phyloP scores from a whole-genome alignment of 2,888 invertebrate genomes.

The Artemia sinica region DNA sequence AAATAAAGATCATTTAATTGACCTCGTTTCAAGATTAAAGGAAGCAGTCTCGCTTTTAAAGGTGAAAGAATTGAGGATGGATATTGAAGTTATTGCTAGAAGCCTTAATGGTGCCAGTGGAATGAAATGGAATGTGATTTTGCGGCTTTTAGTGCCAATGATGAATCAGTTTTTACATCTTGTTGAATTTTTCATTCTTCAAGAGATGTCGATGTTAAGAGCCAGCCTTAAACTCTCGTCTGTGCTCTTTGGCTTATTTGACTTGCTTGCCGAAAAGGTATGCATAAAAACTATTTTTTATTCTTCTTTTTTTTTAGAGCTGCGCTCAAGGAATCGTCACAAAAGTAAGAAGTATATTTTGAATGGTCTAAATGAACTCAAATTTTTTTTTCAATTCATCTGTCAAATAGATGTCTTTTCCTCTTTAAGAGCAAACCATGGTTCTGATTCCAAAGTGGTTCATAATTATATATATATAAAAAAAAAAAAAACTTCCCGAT shows the following conservation, averaged over 20 bases:
- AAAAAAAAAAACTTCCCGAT: no score
- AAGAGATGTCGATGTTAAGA: conserved; percentile 58
- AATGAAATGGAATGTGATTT: neutral
- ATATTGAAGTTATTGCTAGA: neutral
- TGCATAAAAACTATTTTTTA: conserved; percentile 22
- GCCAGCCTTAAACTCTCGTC: conserved; percentile 64
- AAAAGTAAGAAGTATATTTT: no score
- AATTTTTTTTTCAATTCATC: no score
- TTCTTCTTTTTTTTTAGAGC: conserved; percentile 13
- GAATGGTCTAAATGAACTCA: no score
- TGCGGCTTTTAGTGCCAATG: conserved; percentile 38
- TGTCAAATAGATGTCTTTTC: no score
- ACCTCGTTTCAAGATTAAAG: neutral
- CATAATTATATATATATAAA: no score
- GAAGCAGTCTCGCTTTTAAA: neutral
- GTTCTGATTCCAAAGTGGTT: no score
- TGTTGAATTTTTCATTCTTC: conserved; percentile 58
- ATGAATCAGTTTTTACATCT: conserved; percentile 57
- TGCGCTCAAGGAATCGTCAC: neutral
- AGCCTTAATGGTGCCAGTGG: neutral
- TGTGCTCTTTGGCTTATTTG: conserved; percentile 62
- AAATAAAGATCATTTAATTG: neutral
- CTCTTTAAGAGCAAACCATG: no score
- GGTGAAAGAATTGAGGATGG: neutral
- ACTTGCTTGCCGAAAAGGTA: conserved; percentile 56